These are phyloP conservation scores for Pristionchus mayeri DNA, from an alignment of 2,888 invertebrate genomes.

Conservation along the genomic window DNA sequence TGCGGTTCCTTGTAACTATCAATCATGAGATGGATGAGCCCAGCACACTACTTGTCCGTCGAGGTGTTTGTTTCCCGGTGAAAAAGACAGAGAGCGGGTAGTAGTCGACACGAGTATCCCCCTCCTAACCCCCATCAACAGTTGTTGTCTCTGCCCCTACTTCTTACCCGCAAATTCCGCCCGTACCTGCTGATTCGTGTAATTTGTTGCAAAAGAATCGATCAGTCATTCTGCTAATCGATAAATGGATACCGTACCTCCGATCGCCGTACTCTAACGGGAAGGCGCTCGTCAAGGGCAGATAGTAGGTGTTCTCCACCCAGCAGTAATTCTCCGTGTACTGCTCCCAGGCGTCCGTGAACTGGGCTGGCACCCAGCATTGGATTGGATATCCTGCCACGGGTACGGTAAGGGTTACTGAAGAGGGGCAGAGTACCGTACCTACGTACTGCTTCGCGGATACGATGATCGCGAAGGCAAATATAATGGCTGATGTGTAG, in stretches of 20 bases:
- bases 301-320: slow-evolving; percentile 80
- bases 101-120: slow-evolving; percentile 4
- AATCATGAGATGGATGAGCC: neutral
- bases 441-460: slow-evolving; percentile 77
- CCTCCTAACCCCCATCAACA: neutral
- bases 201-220: neutral
- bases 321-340: slow-evolving; percentile 80
- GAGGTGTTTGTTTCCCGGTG: slow-evolving; percentile 38
- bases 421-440: slow-evolving; percentile 2
- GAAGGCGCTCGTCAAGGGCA: slow-evolving; percentile 78
- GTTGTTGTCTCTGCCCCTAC: neutral
- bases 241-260: slow-evolving; percentile 64
- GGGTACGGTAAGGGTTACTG: neutral
- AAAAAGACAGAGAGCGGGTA: no score
- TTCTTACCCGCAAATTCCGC: neutral
- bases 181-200: no score
- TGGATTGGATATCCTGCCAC: slow-evolving; percentile 76
- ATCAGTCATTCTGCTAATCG: neutral
- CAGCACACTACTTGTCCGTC: neutral
- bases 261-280: slow-evolving; percentile 76
- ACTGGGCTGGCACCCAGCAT: slow-evolving; percentile 79
- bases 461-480: slow-evolving; percentile 77
- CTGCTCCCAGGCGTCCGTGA: slow-evolving; percentile 79
- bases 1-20: no score
- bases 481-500: slow-evolving; percentile 77